Conservation (phyloP, 23 tunicate species). For the Botrylloides violaceus region DNA sequence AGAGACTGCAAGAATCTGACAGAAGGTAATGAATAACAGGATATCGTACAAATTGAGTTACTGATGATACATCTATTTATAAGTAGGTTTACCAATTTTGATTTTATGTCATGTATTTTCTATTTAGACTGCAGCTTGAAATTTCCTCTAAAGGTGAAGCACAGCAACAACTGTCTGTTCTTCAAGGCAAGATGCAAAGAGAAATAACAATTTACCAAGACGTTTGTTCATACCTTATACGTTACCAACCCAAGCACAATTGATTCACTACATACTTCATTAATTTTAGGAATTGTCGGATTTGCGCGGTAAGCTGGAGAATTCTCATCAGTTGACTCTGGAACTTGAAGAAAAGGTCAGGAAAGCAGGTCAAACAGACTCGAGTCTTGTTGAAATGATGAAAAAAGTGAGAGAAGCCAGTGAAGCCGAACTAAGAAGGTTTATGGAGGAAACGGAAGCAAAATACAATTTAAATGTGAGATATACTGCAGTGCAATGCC, state of each 20-base stretch:
- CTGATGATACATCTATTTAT: too few relatives aligned
- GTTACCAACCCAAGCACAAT: not conserved
- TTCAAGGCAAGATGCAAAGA: slow-evolving; percentile 43
- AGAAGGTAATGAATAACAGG: slow-evolving; percentile 37
- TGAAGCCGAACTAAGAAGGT: slow-evolving; percentile 73
- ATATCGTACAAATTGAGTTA: too few relatives aligned
- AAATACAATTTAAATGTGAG: slow-evolving; percentile 61
- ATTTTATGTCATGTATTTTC: too few relatives aligned
- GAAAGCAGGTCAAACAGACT: slow-evolving; percentile 32
- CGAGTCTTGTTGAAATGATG: slow-evolving; percentile 54
- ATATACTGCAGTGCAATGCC: too few relatives aligned
- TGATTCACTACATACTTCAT: not conserved
- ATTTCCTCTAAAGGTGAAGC: slow-evolving; percentile 39
- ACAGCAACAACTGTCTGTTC: slow-evolving; percentile 43
- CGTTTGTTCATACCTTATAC: slow-evolving; percentile 23
- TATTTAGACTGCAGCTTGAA: slow-evolving; percentile 37
- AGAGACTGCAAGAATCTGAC: slow-evolving; percentile 64
- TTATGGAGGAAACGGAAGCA: slow-evolving; percentile 75
- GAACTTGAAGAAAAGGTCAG: slow-evolving; percentile 59
- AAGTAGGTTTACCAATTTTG: too few relatives aligned
- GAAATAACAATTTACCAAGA: slow-evolving; percentile 56
- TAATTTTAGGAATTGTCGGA: slow-evolving; percentile 45
- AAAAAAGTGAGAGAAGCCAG: slow-evolving; percentile 77
- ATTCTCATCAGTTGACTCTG: slow-evolving; percentile 57
- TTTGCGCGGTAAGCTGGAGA: slow-evolving; percentile 54